Percentiles rank a stretch among this genome's conserved stretches.
Evolutionary conservation across 2,113 vertebrate species (phyloP).

Genomic region (Cottus gobio): DNA sequence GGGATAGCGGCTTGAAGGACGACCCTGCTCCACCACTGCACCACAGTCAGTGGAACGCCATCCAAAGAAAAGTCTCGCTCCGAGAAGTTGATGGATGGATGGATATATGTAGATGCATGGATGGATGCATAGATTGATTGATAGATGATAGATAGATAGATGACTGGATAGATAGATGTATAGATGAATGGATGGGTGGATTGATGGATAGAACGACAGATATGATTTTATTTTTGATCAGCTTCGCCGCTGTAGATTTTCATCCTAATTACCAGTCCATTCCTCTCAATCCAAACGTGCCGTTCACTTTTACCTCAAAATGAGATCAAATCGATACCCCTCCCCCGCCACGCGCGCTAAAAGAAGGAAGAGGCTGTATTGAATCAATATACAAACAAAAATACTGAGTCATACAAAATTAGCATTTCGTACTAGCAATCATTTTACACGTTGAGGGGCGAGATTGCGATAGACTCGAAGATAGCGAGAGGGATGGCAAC

Average conservation of each 20-base stretch:
- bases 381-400: constrained; percentile 12
- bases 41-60: not conserved
- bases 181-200: too few species aligned
- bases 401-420: constrained; percentile 29
- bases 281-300: not conserved
- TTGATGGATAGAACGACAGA: not conserved
- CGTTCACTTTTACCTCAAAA: too few species aligned
- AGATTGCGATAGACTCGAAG: constrained; percentile 6
- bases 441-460: not conserved
- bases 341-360: too few species aligned
- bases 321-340: too few species aligned
- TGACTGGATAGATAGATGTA: too few species aligned
- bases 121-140: too few species aligned
- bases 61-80: not conserved
- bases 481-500: not conserved
- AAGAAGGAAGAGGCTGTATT: not conserved
- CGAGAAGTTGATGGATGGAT: not conserved
- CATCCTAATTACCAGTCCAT: not conserved
- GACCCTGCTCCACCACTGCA: too few species aligned
- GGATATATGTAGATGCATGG: too few species aligned
- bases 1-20: too few species aligned
- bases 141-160: too few species aligned
- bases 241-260: not conserved
- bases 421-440: not conserved
- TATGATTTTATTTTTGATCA: not conserved